A percentile compares a stretch with the other conserved stretches of the same genome.
Evolutionary conservation across 1,140 invertebrate species (phyloP).

Genomic region (Ylistrum balloti): DNA sequence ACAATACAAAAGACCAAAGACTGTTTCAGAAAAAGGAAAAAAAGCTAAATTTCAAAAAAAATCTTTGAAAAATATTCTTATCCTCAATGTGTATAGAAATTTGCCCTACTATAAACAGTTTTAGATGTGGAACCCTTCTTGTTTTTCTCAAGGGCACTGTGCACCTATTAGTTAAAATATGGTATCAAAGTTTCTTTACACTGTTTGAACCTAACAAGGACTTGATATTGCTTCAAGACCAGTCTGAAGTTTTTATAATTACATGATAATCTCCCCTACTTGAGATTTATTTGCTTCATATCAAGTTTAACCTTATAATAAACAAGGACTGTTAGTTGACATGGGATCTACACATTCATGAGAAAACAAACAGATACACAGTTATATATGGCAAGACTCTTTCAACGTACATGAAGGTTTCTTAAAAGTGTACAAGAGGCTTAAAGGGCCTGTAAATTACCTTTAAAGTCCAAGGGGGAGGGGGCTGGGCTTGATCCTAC

Average conservation of each 20-base stretch:
- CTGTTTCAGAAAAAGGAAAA: too few relatives aligned
- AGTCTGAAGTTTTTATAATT: background rate
- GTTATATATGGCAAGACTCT: background rate
- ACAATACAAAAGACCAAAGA: too few relatives aligned
- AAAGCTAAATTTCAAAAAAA: too few relatives aligned
- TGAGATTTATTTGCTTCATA: background rate
- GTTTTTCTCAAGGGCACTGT: too few relatives aligned
- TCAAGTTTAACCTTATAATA: background rate
- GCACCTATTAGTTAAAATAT: too few relatives aligned
- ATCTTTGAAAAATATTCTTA: too few relatives aligned
- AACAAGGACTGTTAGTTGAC: background rate
- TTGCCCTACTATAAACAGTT: too few relatives aligned
- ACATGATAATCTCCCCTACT: conserved; percentile 12
- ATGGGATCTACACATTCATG: background rate
- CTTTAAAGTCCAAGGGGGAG: too few relatives aligned
- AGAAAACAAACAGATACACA: background rate
- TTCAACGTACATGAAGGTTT: too few relatives aligned
- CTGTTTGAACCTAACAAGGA: background rate
- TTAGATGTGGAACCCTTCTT: too few relatives aligned
- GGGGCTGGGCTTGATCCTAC: too few relatives aligned
- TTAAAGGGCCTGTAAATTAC: background rate
- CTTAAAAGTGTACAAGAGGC: background rate
- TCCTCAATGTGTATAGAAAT: too few relatives aligned
- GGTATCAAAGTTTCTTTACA: background rate
- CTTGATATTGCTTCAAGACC: background rate